Evolutionary conservation across 1,140 invertebrate species (phyloP).

Genomic region (Samia ricini): DNA sequence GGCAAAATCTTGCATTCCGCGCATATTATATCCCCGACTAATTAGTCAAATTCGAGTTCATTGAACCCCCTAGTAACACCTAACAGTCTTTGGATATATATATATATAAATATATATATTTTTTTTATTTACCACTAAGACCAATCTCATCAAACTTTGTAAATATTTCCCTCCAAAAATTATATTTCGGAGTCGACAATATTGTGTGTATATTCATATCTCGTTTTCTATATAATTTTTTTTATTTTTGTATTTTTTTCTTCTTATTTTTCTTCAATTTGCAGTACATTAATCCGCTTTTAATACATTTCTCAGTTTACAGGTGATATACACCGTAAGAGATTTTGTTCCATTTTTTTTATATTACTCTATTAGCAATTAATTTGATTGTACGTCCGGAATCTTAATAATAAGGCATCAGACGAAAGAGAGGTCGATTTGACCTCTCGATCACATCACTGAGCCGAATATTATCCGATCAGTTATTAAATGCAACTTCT

Average conservation of each 20-base stretch:
- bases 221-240: no score
- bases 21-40: conserved; percentile 52
- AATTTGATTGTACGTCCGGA: neutral
- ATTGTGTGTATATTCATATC: no score
- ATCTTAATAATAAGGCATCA: neutral
- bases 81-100: conserved; percentile 77
- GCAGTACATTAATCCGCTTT: conserved; percentile 35
- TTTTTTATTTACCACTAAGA: conserved; percentile 55
- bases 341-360: neutral
- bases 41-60: conserved; percentile 62
- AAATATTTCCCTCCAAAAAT: conserved; percentile 74
- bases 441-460: no score
- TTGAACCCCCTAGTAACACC: conserved; percentile 65
- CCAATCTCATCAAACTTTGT: conserved; percentile 65
- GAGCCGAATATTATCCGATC: neutral
- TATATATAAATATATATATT: no score
- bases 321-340: neutral
- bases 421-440: no score
- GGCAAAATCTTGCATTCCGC: conserved; percentile 32
- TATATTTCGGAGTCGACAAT: conserved; percentile 69
- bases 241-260: conserved; percentile 32
- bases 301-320: conserved; percentile 25
- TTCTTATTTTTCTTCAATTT: conserved; percentile 37
- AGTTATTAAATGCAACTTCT: neutral
- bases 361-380: neutral